Base-by-base conservation (phyloP, 1,140 invertebrate genomes). In the Tetranychus urticae region DNA sequence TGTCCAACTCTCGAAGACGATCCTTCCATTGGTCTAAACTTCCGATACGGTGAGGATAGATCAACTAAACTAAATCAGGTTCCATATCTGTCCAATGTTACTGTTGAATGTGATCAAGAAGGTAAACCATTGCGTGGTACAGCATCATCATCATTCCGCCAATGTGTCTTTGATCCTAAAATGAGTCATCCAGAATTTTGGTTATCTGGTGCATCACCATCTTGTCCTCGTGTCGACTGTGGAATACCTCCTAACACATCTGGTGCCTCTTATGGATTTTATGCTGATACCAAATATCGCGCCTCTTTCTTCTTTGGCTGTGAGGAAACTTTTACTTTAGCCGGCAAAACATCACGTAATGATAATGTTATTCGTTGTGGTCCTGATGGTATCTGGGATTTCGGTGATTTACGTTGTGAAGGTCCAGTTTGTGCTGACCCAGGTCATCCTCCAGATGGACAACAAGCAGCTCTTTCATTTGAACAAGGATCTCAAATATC, bases 281-380 rank as follows among this genome's bases (percentile, higher is more conserved):
- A 69, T 61, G 71, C 81, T 13, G 88, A 92, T 68, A 92, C 88
- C 0, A 83, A 82, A 70, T 91, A 83, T 68, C 84, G 89, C 71
- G 87, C 87, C 36, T 89, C 82, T 1, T 96, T 94, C 74, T 89
- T 87, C 77, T 96, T 97, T 70, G 87, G 87, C 45, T 97, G 92
- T 70, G 88, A 94, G 75, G 86, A 92, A 68, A 93, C 90, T 0
- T 94, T 94, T 70, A 89, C 87, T 68, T 72, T 94, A 34, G 88
- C 88, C 36, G 90, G 91, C 3, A 87, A 92, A 76, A 90, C 86
- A 0, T 84, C 80, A 45, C 82, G 82, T 66, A 84, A 88, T 66
- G 89, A 96, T 67, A 90, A 91, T 69, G 82, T 90, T 31, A 88
- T 96, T 0, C 80, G 84, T 45, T 97, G 91, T 73, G 83, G 86